Percentiles rank a stretch among this genome's conserved stretches.
Conservation (phyloP, 2,113 vertebrate genomes). For the Trichechus manatus region DNA sequence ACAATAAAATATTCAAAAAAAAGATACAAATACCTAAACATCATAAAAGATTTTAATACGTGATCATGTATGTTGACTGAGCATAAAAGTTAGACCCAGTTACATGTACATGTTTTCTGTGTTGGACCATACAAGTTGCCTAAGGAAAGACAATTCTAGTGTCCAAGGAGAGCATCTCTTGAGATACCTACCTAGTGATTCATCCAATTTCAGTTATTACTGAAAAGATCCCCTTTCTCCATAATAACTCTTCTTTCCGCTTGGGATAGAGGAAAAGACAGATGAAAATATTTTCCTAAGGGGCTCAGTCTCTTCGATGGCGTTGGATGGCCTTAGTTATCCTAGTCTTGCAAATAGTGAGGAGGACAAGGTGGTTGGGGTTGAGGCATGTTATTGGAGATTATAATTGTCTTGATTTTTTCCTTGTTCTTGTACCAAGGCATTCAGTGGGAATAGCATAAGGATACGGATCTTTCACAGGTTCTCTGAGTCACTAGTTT, state of each 20-base stretch:
- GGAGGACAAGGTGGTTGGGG: too few species aligned
- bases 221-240: not conserved
- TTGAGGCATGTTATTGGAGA: not conserved
- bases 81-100: not conserved
- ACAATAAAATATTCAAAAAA: not conserved
- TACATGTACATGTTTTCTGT: not conserved
- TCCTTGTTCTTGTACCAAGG: not conserved
- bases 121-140: not conserved
- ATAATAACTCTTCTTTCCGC: not conserved
- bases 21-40: not conserved
- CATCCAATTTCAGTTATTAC: not conserved
- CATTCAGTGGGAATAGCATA: not conserved
- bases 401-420: not conserved
- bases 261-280: not conserved
- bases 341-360: not conserved
- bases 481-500: not conserved
- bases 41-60: not conserved
- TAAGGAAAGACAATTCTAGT: not conserved
- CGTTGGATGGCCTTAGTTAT: not conserved
- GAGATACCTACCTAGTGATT: not conserved
- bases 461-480: not conserved
- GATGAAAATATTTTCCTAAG: not conserved
- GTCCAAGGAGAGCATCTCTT: not conserved
- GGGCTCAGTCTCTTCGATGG: not conserved
- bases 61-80: not conserved